Evolutionary conservation across 2,797 vertebrate genomes (phyloP).

Genomic region (Limosa lapponica): DNA sequence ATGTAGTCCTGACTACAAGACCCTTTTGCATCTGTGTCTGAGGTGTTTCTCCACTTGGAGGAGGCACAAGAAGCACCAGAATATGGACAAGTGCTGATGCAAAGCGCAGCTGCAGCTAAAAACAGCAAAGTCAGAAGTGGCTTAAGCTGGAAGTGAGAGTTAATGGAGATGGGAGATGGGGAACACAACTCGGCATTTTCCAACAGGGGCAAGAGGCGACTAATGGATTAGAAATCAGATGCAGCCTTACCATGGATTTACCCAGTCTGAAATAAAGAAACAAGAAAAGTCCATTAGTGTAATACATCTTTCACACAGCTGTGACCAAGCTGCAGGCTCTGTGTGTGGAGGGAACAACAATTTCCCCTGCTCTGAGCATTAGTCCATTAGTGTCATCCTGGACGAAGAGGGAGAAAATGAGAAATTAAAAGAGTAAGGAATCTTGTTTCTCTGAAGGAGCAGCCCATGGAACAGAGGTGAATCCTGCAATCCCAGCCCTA

Average conservation of each 20-base stretch:
- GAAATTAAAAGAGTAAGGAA: neutral
- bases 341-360: neutral
- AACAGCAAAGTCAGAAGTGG: neutral
- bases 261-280: neutral
- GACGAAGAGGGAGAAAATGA: constrained; percentile 1
- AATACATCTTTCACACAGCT: neutral
- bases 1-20: rapidly evolving
- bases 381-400: neutral
- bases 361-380: neutral
- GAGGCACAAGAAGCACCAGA: neutral
- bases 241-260: neutral
- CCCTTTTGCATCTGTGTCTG: neutral
- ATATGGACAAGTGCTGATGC: rapidly evolving
- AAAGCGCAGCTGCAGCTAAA: neutral
- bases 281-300: constrained; percentile 23
- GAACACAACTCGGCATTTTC: neutral
- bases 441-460: neutral
- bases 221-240: neutral
- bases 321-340: neutral
- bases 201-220: neutral
- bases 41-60: neutral
- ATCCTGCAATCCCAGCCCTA: neutral
- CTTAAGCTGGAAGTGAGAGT: neutral
- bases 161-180: neutral
- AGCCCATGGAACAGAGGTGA: neutral